These are phyloP conservation scores for Anguilla pacifica DNA, from an alignment of 2,797 vertebrate species.

Conservation along the genomic window DNA sequence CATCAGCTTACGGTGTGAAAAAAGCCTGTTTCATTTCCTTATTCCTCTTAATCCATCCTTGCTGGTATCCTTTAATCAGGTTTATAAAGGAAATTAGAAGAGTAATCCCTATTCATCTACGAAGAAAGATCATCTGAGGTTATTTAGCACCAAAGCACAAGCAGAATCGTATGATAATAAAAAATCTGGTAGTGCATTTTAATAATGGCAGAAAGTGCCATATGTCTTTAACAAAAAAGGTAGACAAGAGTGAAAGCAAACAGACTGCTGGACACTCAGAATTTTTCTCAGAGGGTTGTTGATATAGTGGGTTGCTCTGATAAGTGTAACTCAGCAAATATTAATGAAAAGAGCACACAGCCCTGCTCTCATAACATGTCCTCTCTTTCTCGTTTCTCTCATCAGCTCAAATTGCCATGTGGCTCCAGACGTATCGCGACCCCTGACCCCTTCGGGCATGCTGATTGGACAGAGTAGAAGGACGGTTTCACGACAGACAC, in stretches of 20 bases:
- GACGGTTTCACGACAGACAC: background rate
- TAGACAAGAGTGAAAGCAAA: background rate
- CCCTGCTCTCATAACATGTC: background rate
- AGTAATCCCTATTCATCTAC: background rate
- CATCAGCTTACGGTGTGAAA: background rate
- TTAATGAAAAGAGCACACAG: background rate
- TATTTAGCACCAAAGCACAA: constrained; percentile 16
- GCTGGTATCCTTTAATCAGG: constrained; percentile 37
- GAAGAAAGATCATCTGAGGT: constrained; percentile 19
- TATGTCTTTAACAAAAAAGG: background rate
- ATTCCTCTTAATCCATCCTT: constrained; percentile 10
- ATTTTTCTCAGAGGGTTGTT: background rate
- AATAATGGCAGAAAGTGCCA: background rate
- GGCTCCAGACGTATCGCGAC: background rate
- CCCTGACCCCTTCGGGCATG: background rate
- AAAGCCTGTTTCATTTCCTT: background rate
- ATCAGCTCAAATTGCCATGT: background rate
- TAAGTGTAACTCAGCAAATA: background rate
- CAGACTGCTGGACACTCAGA: background rate
- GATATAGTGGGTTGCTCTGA: background rate
- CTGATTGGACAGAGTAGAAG: background rate
- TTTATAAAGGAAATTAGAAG: constrained; percentile 25
- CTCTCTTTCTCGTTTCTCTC: background rate
- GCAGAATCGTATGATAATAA: background rate
- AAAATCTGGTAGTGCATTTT: background rate